Evolutionary conservation across 2,888 invertebrate species (phyloP).

Genomic region (Conops quadrifasciatus): DNA sequence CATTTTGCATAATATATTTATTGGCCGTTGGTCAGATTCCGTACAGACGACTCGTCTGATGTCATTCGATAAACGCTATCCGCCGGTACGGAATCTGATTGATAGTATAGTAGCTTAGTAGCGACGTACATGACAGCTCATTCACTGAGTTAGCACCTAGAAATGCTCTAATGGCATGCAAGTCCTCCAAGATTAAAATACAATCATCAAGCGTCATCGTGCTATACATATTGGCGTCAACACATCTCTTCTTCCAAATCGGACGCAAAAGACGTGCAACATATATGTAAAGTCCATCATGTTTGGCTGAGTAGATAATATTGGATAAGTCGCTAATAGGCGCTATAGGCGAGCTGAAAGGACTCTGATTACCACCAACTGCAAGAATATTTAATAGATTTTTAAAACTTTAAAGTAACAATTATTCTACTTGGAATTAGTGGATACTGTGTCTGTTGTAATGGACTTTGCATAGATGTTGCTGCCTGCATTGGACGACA

Average conservation of each 20-base stretch:
- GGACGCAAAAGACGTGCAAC: slow-evolving; percentile 87
- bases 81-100: not conserved
- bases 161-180: slow-evolving; percentile 79
- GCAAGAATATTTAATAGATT: not conserved
- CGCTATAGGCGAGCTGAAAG: slow-evolving; percentile 41
- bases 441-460: slow-evolving; percentile 62
- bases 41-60: not conserved
- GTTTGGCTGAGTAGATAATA: slow-evolving; percentile 79
- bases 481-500: slow-evolving; percentile 46
- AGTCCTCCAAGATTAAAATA: slow-evolving; percentile 75
- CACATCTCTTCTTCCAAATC: slow-evolving; percentile 85
- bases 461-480: slow-evolving; percentile 57
- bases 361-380: slow-evolving; percentile 23
- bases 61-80: too few species aligned
- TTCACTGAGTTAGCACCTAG: slow-evolving; percentile 73
- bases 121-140: slow-evolving; percentile 56
- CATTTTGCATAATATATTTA: not conserved
- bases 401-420: not conserved
- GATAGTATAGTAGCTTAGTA: not conserved
- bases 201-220: slow-evolving; percentile 77
- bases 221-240: slow-evolving; percentile 75
- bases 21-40: too few species aligned
- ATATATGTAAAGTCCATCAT: slow-evolving; percentile 92
- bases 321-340: slow-evolving; percentile 51
- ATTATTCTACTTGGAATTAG: slow-evolving; percentile 63